Conservation (phyloP, 2,888 invertebrate species). For the Argyresthia goedartella region DNA sequence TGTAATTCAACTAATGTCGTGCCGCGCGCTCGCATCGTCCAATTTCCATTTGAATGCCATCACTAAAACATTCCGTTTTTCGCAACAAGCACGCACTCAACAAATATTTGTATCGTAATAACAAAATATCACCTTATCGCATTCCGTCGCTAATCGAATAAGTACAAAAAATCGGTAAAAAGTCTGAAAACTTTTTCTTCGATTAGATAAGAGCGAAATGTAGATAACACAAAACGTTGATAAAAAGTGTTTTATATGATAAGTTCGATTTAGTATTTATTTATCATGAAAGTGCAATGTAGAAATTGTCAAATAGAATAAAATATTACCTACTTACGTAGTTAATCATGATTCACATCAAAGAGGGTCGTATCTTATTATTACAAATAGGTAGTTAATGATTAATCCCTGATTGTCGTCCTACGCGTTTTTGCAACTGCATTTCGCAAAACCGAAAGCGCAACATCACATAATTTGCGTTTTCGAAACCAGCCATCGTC, state of each 20-base stretch:
- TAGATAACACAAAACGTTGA: constrained; percentile 20
- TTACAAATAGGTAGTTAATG: no score
- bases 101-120: constrained; percentile 20
- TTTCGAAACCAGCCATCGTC: constrained; percentile 51
- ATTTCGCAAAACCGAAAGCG: constrained; percentile 63
- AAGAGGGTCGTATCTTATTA: no score
- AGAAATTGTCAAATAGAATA: no score
- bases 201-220: constrained; percentile 60
- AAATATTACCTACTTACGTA: no score
- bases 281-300: no score
- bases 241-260: constrained; percentile 5
- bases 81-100: constrained; percentile 20
- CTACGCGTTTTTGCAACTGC: constrained; percentile 64
- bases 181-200: constrained; percentile 28
- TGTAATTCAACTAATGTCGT: constrained; percentile 15
- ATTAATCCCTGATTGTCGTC: constrained; percentile 46
- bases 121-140: constrained; percentile 52
- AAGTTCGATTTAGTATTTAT: no score
- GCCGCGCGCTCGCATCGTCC: constrained; percentile 15
- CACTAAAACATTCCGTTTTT: constrained; percentile 28
- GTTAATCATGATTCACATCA: no score
- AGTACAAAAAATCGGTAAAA: constrained; percentile 53
- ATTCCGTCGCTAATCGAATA: constrained; percentile 31
- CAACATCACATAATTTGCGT: constrained; percentile 66
- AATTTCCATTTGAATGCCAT: constrained; percentile 40